Base-by-base conservation (phyloP, 2,797 vertebrate species). In the Schizothorax lantsangensis region DNA sequence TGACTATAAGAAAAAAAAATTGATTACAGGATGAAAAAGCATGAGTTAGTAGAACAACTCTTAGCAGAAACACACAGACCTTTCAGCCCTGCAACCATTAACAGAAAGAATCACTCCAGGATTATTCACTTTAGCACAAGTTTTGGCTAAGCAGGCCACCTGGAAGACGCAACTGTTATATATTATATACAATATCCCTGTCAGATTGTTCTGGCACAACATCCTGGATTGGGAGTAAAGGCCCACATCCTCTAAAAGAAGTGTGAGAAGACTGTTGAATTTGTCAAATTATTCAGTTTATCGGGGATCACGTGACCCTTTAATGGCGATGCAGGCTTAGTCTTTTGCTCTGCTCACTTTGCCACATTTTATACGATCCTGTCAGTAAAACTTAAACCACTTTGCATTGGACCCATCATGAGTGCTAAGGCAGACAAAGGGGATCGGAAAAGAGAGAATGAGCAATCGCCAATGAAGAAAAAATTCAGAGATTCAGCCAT, bases 201-300 rank as follows among this genome's bases (percentile, higher is more conserved):
- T 84, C 57, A 78, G 52, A 73, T 30, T 64, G 11, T 26, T 66
- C 73, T 15, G 54, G 19, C 52, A 79, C 17, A 40, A 79, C 54
- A 12, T 79, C 52, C 54, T 79, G 36, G 36, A 64, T 43, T 64
- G 26, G n/a, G 26, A 15, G 5, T 12, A 64, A 64, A 5, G n/a
- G 59, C 12, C 59, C 11, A 62, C 10, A 26, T 62, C 11, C 59
- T 26, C 59, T 62, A 62, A 26, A 62, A 62, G n/a, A 62, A 62
- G 59, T 62, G 54, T 57, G 19, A 57, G 6, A 57, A 57, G 17
- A 6, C 5, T 5, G 15, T 54, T 57, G 19, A 57, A 7, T 57
- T 57, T 57, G 19, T 54, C 19, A 54, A 21, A 54, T 54, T 52
- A 52, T 54, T 54, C 17, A 54, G 52, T 54, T 54, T 17, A 54